A percentile compares a stretch with the other conserved stretches of the same genome.
Conservation (phyloP, 1,140 invertebrate genomes). For the Aphaenogaster rudis region DNA sequence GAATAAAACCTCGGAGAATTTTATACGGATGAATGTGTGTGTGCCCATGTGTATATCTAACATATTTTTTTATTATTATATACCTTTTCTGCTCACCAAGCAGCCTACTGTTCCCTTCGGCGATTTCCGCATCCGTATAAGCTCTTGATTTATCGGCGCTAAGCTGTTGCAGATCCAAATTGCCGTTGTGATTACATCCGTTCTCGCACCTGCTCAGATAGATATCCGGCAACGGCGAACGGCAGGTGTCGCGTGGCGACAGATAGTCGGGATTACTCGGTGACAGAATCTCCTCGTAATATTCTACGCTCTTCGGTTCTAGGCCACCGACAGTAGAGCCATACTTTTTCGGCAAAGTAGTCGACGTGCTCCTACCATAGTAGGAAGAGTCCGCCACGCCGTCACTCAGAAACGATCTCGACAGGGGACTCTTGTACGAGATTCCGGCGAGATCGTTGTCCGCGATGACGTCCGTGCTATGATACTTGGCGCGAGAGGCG, state of each 20-base stretch:
- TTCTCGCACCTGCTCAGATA: slow-evolving; percentile 78
- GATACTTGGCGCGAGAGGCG: slow-evolving; percentile 77
- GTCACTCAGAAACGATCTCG: slow-evolving; percentile 58
- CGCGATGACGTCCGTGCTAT: slow-evolving; percentile 75
- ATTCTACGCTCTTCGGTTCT: slow-evolving; percentile 82
- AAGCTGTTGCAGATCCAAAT: slow-evolving; percentile 61
- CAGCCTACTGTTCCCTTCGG: slow-evolving; percentile 64
- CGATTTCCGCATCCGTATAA: slow-evolving; percentile 51
- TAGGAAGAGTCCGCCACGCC: slow-evolving; percentile 46
- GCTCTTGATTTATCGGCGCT: slow-evolving; percentile 68
- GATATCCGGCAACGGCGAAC: slow-evolving; percentile 68
- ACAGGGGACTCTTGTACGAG: slow-evolving; percentile 63
- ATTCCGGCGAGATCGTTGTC: slow-evolving; percentile 71
- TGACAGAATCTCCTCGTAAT: slow-evolving; percentile 83
- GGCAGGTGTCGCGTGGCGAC: slow-evolving; percentile 62
- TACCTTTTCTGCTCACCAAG: slow-evolving; percentile 72
- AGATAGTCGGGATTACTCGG: slow-evolving; percentile 80
- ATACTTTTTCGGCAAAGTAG: slow-evolving; percentile 79
- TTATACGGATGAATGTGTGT: not conserved
- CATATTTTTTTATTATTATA: slow-evolving; percentile 2
- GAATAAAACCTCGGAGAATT: not conserved
- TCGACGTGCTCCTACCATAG: slow-evolving; percentile 9
- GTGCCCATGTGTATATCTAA: not conserved
- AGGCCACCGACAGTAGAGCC: slow-evolving; percentile 73
- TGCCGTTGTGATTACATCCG: slow-evolving; percentile 77